Conservation (phyloP, 1,140 invertebrate genomes). For the Coenobita brevimanus region DNA sequence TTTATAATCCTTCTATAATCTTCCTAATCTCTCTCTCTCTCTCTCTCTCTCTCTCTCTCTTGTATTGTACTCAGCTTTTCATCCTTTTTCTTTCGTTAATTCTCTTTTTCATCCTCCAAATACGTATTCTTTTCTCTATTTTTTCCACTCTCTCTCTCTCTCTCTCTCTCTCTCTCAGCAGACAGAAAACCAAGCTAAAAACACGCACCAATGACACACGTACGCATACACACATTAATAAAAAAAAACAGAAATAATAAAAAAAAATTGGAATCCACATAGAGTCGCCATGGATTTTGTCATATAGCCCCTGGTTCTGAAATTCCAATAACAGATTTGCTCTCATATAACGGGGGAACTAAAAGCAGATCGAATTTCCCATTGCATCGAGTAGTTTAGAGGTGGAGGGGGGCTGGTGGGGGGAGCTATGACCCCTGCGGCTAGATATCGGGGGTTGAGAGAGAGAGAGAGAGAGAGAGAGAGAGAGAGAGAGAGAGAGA, state of each 20-base stretch:
- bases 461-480: background rate
- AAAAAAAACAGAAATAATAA: too few species aligned
- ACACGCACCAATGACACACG: too few species aligned
- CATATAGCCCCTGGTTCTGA: background rate
- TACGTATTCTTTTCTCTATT: too few species aligned
- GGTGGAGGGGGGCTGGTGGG: background rate
- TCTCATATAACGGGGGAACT: constrained; percentile 46
- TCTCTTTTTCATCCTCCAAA: background rate
- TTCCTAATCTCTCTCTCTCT: too few species aligned
- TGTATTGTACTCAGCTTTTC: too few species aligned
- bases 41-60: too few species aligned
- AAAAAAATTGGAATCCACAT: background rate
- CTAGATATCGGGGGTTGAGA: background rate
- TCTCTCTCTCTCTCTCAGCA: background rate
- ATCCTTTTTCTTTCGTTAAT: background rate
- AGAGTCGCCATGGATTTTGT: background rate
- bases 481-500: background rate
- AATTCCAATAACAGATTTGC: constrained; percentile 61
- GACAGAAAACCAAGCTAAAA: too few species aligned
- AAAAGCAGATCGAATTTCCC: constrained; percentile 64
- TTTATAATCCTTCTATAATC: background rate
- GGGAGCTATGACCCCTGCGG: constrained; percentile 14
- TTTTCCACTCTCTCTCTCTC: background rate
- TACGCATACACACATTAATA: too few species aligned
- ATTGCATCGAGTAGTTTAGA: constrained; percentile 45